A percentile compares a stretch with the other conserved stretches of the same genome.
phyloP scores from a whole-genome alignment of 2,888 invertebrate species.

The Penaeus monodon region DNA sequence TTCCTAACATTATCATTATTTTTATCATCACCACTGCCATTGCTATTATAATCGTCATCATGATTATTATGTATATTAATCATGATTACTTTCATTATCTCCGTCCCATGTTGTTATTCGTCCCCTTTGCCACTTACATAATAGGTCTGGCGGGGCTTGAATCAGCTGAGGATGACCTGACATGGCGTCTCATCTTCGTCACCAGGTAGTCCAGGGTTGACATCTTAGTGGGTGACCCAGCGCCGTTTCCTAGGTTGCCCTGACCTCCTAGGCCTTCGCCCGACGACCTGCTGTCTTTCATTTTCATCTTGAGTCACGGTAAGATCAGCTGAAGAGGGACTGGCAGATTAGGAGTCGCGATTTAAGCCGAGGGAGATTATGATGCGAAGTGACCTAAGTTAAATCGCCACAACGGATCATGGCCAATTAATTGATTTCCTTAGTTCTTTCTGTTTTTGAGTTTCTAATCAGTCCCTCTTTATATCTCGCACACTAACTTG shows the following conservation, averaged over 20 bases:
- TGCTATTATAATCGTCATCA: too few relatives aligned
- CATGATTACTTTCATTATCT: too few relatives aligned
- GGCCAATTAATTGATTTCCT: too few relatives aligned
- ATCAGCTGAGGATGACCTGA: slow-evolving; percentile 43
- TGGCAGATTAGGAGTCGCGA: neutral
- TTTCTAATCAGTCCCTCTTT: too few relatives aligned
- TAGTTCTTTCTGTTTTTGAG: too few relatives aligned
- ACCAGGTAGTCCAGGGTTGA: slow-evolving; percentile 51
- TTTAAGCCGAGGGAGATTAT: neutral
- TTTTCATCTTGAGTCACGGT: neutral
- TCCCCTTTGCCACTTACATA: slow-evolving; percentile 1
- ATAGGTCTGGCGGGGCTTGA: slow-evolving; percentile 31
- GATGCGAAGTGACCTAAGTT: too few relatives aligned
- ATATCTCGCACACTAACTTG: too few relatives aligned
- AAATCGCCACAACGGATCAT: too few relatives aligned
- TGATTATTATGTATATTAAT: too few relatives aligned
- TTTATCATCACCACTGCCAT: too few relatives aligned
- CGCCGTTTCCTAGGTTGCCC: neutral
- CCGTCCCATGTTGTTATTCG: too few relatives aligned
- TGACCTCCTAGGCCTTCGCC: neutral
- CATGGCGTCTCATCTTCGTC: slow-evolving; percentile 43
- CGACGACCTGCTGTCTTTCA: slow-evolving; percentile 16
- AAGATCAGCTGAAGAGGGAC: neutral
- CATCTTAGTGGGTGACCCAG: slow-evolving; percentile 19
- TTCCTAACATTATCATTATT: too few relatives aligned